phyloP scores from a whole-genome alignment of 2,113 vertebrate species.

The Cyprinodon variegatus region DNA sequence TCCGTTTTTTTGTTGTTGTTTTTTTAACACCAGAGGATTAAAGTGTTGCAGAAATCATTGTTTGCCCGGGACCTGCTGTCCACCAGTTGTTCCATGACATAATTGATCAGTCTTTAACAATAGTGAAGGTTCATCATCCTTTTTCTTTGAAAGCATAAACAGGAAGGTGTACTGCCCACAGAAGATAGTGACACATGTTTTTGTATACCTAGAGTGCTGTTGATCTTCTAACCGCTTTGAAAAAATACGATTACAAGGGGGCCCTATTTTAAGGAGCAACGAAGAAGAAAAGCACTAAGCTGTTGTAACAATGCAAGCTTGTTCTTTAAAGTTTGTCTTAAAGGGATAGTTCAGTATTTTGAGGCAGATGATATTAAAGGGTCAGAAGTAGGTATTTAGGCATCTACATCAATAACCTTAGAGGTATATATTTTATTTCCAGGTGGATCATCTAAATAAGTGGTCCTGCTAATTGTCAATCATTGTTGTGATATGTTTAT shows the following conservation, averaged over 20 bases:
- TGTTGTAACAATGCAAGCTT: not conserved
- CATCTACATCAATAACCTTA: not conserved
- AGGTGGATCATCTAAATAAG: too few relatives aligned
- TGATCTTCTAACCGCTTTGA: conserved; percentile 57
- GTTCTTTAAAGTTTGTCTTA: not conserved
- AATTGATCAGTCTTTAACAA: conserved; percentile 58
- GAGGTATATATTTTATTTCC: too few relatives aligned
- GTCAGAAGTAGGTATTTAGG: not conserved
- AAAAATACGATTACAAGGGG: conserved; percentile 35
- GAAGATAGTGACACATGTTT: conserved; percentile 41
- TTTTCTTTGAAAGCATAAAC: conserved; percentile 30
- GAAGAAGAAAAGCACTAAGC: conserved; percentile 18
- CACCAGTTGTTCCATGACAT: conserved; percentile 59
- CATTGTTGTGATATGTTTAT: too few relatives aligned
- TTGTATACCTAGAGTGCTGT: conserved; percentile 58
- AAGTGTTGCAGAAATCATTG: conserved; percentile 76
- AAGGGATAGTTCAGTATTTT: not conserved
- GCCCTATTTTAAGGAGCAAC: conserved; percentile 33
- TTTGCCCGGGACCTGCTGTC: conserved; percentile 63
- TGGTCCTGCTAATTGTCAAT: too few relatives aligned
- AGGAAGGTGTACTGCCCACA: not conserved
- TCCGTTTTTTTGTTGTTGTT: conserved; percentile 34
- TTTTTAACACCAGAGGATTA: conserved; percentile 72
- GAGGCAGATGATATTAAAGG: not conserved
- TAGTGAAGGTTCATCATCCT: conserved; percentile 54